Evolutionary conservation across 1,140 invertebrate genomes (phyloP), one percentile per base, ranked within the genome.

Genomic region (Conopomorpha cramerella): DNA sequence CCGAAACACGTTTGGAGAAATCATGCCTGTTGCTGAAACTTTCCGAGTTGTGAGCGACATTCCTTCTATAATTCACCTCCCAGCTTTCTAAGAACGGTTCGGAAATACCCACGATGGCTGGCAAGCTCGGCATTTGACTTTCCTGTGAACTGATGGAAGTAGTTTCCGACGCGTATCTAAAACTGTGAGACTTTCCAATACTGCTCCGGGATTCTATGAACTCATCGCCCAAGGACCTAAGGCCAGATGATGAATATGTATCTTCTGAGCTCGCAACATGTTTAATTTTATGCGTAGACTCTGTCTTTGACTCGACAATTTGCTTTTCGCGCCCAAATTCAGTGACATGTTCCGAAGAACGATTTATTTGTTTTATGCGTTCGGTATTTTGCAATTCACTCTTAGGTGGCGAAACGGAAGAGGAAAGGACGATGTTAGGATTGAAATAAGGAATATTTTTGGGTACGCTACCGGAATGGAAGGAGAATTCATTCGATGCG

Each of bases 151-250:
- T 65, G 15, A 73, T 66, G 1, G 71, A 70, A 16, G 66, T 55
- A 8, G 58, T 55, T 47, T 82, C 78, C 16, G 77, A 78, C 18
- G 81, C 80, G 35, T 79, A 77, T 41, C 84, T 80, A 49, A 87
- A 87, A 53, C 85, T 86, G 33, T 85, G 81, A 3, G 84, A 85
- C 53, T 86, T 86, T 12, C 82, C 78, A 23, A 86, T 78, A 13
- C 80, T 78, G 49, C 79, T 82, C 36, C 74, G 53, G 10, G 59
- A 56, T 45, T 74, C 74, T 1, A 61, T 43, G 14, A 55, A 73
- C 43, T 80, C 76, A 13, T 68, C 63, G 10, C 65, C 65, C 26
- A 72, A 37, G 43, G 66, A 67, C 65, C 77, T 46, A 15, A 68
- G 23, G 1, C 56, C 65, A 12, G 65, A 64, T 16, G 53, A 51